Conservation (phyloP, 1,140 invertebrate genomes). For the Parapsyche elsis region DNA sequence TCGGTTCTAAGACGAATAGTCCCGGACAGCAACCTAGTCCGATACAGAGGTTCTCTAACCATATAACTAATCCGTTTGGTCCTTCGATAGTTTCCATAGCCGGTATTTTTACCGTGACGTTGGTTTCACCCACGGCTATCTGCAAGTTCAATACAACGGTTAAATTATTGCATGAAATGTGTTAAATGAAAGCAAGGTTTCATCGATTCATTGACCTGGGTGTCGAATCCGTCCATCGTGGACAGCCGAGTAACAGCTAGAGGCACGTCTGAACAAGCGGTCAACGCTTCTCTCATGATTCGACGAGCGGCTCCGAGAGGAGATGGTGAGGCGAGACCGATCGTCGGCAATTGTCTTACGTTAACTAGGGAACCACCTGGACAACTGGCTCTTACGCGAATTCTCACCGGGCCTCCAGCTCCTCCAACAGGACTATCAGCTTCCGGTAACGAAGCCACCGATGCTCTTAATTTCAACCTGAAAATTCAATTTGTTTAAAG, state of each 20-base stretch:
- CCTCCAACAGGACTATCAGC: constrained; percentile 57
- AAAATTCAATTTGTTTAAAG: constrained; percentile 22
- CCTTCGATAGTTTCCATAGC: constrained; percentile 62
- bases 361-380: constrained; percentile 35
- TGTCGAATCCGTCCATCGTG: constrained; percentile 45
- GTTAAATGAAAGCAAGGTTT: neutral
- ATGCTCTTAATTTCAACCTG: constrained; percentile 58
- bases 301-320: constrained; percentile 58
- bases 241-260: constrained; percentile 57
- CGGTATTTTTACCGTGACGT: constrained; percentile 64
- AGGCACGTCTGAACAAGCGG: constrained; percentile 55
- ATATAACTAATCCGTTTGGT: constrained; percentile 61
- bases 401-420: constrained; percentile 47
- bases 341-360: constrained; percentile 16
- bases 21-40: constrained; percentile 63
- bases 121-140: constrained; percentile 62
- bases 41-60: constrained; percentile 63
- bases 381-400: constrained; percentile 41
- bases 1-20: constrained; percentile 61
- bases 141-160: constrained; percentile 54
- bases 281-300: constrained; percentile 46
- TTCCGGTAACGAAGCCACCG: constrained; percentile 50
- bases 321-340: constrained; percentile 26
- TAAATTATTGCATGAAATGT: neutral
- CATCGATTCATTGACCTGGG: constrained; percentile 49